Evolutionary conservation across 2,888 invertebrate species (phyloP).

Genomic region (Galerucella nymphaeae): DNA sequence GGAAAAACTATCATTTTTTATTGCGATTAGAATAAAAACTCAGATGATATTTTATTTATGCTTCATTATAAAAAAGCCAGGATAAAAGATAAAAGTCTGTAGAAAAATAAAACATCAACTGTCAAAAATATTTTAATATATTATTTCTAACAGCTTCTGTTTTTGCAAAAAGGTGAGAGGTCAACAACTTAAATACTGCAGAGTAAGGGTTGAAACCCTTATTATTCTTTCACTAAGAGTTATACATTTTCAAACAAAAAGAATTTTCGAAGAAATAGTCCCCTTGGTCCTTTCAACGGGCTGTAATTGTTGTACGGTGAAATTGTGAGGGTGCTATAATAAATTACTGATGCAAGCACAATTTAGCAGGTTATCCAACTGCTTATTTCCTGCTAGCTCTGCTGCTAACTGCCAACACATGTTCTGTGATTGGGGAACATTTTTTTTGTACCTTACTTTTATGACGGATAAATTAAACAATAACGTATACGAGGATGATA

Average conservation of each 20-base stretch:
- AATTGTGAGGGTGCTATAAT: conserved; percentile 37
- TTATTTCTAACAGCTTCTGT: neutral
- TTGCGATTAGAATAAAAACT: too few relatives aligned
- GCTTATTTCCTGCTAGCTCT: conserved; percentile 31
- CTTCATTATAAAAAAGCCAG: too few relatives aligned
- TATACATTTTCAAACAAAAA: conserved; percentile 1
- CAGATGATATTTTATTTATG: too few relatives aligned
- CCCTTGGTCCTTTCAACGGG: conserved; percentile 9
- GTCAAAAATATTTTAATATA: neutral
- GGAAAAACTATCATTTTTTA: too few relatives aligned
- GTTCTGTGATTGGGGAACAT: neutral
- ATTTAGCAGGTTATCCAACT: conserved; percentile 39
- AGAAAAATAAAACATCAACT: too few relatives aligned
- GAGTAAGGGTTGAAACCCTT: conserved; percentile 4
- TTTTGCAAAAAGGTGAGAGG: neutral
- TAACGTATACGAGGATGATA: neutral
- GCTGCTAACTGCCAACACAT: conserved; percentile 32
- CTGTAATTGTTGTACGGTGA: neutral
- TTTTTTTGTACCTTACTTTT: neutral
- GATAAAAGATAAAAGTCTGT: too few relatives aligned
- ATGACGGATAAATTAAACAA: neutral
- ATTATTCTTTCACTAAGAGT: neutral
- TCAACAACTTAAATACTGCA: neutral
- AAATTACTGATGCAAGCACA: conserved; percentile 39
- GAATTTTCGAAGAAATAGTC: neutral